Conservation (phyloP, 2,797 vertebrate species). For the Harpagifer antarcticus region DNA sequence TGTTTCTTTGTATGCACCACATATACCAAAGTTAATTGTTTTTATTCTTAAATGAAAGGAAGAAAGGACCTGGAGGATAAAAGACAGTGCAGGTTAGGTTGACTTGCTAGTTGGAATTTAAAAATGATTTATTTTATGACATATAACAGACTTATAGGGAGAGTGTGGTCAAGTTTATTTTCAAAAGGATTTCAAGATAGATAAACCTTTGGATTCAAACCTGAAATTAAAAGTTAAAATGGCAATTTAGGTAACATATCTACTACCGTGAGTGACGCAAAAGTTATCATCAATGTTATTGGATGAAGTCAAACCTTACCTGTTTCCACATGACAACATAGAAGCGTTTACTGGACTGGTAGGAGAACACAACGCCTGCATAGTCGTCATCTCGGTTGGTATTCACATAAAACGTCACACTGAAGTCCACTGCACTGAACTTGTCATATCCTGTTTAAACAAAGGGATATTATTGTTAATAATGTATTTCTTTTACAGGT, state of each 20-base stretch:
- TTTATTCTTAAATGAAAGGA: too few relatives aligned
- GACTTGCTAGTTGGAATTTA: not conserved
- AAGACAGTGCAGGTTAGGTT: not conserved
- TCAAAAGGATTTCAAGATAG: not conserved
- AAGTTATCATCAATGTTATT: not conserved
- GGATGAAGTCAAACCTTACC: slow-evolving; percentile 75
- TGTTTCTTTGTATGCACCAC: too few relatives aligned
- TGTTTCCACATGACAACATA: slow-evolving; percentile 99
- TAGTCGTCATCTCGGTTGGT: slow-evolving; percentile 97
- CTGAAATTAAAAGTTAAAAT: not conserved
- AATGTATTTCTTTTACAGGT: not conserved
- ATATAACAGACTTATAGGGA: not conserved
- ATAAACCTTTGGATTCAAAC: not conserved
- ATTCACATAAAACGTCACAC: slow-evolving; percentile 96
- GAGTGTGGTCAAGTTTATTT: not conserved
- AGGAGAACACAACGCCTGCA: slow-evolving; percentile 95
- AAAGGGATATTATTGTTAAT: slow-evolving; percentile 3
- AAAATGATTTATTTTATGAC: not conserved
- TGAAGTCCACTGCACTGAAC: slow-evolving; percentile 96
- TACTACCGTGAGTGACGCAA: not conserved
- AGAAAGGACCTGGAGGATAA: not conserved
- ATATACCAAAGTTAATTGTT: too few relatives aligned
- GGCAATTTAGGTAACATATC: not conserved
- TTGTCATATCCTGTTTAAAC: slow-evolving; percentile 89
- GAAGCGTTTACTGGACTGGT: slow-evolving; percentile 96